phyloP scores from a whole-genome alignment of 2,888 invertebrate species.

The Hartigia nigra region DNA sequence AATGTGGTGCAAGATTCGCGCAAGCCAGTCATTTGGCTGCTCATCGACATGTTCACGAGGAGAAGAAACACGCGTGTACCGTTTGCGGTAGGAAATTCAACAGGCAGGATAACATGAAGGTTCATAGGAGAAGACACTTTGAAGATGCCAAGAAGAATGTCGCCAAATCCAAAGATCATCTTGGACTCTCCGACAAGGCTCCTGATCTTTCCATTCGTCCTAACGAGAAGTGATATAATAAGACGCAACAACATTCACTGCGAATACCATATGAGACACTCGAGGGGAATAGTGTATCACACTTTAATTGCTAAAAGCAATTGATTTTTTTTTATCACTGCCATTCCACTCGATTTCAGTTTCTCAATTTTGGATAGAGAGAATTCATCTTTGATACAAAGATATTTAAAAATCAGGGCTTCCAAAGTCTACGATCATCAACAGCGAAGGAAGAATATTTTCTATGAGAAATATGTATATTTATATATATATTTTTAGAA shows the following conservation, averaged over 20 bases:
- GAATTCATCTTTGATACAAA: background rate
- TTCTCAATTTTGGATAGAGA: background rate
- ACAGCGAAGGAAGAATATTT: conserved; percentile 27
- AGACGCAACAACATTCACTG: background rate
- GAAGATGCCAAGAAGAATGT: conserved; percentile 42
- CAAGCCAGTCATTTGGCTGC: conserved; percentile 64
- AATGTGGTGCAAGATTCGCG: conserved; percentile 61
- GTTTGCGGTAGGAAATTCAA: conserved; percentile 63
- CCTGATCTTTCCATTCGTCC: background rate
- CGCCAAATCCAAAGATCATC: conserved; percentile 9
- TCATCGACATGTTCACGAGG: conserved; percentile 62
- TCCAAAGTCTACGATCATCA: conserved; percentile 32
- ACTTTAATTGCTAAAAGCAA: conserved; percentile 12
- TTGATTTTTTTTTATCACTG: background rate
- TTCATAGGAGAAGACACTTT: conserved; percentile 60
- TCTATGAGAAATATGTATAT: conserved; percentile 34
- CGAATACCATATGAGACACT: background rate
- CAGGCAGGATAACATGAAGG: conserved; percentile 64
- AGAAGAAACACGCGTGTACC: conserved; percentile 61
- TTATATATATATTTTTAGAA: conserved; percentile 7
- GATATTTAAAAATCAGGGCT: conserved; percentile 32
- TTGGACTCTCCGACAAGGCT: background rate
- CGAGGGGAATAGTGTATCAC: background rate
- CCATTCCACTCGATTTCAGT: background rate
- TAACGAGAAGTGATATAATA: conserved; percentile 8